These are phyloP conservation scores for Burhinus bistriatus DNA, from an alignment of 2,113 vertebrate genomes.

Conservation along the genomic window DNA sequence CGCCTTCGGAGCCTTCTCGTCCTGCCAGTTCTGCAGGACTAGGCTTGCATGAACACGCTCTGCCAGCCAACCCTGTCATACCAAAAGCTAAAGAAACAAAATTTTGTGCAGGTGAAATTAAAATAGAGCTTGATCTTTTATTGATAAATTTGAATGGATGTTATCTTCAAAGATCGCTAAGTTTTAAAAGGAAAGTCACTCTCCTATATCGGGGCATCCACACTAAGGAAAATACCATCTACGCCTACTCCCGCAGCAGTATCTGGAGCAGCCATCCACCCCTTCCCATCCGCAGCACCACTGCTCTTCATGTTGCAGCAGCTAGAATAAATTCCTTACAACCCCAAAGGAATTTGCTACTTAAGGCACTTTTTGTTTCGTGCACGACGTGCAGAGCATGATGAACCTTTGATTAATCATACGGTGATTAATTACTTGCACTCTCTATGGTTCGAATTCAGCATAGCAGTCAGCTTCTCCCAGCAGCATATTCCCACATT, in stretches of 20 bases:
- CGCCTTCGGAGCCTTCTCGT: neutral
- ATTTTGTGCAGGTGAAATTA: neutral
- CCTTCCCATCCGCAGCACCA: neutral
- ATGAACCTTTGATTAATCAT: conserved; percentile 45
- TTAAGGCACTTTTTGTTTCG: neutral
- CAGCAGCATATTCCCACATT: neutral
- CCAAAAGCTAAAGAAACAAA: neutral
- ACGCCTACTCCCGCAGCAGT: neutral
- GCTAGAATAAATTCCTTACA: neutral
- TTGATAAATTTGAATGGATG: neutral
- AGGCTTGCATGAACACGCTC: accelerated
- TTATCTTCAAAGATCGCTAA: neutral
- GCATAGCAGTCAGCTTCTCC: conserved; percentile 15
- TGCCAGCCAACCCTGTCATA: neutral
- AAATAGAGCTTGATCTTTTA: neutral
- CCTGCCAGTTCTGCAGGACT: neutral
- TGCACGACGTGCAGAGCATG: neutral
- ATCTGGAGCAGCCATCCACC: neutral
- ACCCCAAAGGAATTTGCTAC: neutral
- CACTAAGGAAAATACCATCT: neutral
- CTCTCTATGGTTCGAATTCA: neutral
- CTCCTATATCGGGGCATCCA: neutral
- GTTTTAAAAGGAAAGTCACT: neutral
- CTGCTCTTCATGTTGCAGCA: no score
- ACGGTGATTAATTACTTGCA: conserved; percentile 33